phyloP scores from a whole-genome alignment of 2,888 invertebrate species.

The Drosophila pseudotakahashii region DNA sequence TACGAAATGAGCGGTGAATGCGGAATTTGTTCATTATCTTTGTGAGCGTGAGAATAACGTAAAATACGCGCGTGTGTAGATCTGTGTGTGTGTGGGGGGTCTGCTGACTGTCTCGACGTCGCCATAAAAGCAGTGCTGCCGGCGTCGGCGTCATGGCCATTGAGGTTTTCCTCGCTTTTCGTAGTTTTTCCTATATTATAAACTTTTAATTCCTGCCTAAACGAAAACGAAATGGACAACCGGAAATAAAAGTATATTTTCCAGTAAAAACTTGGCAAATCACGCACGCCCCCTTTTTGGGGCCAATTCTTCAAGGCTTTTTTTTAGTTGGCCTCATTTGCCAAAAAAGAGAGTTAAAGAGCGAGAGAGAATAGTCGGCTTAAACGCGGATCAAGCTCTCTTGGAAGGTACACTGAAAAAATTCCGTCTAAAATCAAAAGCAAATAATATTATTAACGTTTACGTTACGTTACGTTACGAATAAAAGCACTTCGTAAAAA shows the following conservation, averaged over 20 bases:
- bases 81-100: slow-evolving; percentile 20
- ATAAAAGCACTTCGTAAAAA: neutral
- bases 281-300: slow-evolving; percentile 20
- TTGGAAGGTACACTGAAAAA: neutral
- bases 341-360: slow-evolving; percentile 44
- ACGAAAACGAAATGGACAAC: slow-evolving; percentile 64
- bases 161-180: slow-evolving; percentile 69
- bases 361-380: slow-evolving; percentile 35
- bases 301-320: slow-evolving; percentile 37
- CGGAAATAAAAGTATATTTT: slow-evolving; percentile 47
- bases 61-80: slow-evolving; percentile 1
- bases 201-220: slow-evolving; percentile 49
- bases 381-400: slow-evolving; percentile 40
- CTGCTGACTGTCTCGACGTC: slow-evolving; percentile 60
- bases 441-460: too few relatives aligned
- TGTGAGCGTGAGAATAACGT: slow-evolving; percentile 15
- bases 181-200: slow-evolving; percentile 38
- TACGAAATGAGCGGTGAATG: slow-evolving; percentile 39
- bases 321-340: slow-evolving; percentile 63
- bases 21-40: slow-evolving; percentile 44
- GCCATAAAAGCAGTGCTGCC: slow-evolving; percentile 59
- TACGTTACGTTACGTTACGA: too few relatives aligned
- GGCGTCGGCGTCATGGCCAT: slow-evolving; percentile 74
- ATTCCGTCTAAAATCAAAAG: too few relatives aligned
- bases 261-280: slow-evolving; percentile 1